phyloP scores from a whole-genome alignment of 2,888 invertebrate genomes.

The Girardia tigrina region DNA sequence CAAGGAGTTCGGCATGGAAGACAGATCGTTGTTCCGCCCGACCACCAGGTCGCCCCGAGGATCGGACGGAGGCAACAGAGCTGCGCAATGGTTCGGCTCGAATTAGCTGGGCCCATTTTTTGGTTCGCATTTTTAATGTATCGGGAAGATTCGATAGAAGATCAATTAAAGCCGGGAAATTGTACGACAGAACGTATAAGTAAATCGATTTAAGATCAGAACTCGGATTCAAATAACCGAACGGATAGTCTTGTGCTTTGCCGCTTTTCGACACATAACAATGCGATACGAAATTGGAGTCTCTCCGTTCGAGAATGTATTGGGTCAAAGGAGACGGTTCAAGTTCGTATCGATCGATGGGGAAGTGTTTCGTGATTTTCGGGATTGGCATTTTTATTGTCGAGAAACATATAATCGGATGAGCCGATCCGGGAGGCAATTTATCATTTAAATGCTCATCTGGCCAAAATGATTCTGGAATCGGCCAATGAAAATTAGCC shows the following conservation, averaged over 20 bases:
- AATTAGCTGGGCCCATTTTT: too few relatives aligned
- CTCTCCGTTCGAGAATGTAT: constrained; percentile 79
- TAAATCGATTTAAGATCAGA: constrained; percentile 83
- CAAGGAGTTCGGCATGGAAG: too few relatives aligned
- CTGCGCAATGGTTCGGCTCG: too few relatives aligned
- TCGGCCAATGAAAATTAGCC: constrained; percentile 76
- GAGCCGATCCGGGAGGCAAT: constrained; percentile 72
- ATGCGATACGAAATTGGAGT: constrained; percentile 88
- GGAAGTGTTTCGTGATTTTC: constrained; percentile 83
- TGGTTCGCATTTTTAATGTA: constrained; percentile 32
- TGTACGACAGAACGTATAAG: constrained; percentile 92
- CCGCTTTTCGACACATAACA: constrained; percentile 79
- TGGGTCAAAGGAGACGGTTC: constrained; percentile 92
- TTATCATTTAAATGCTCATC: constrained; percentile 53
- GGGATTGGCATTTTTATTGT: constrained; percentile 77
- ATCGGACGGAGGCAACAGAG: too few relatives aligned
- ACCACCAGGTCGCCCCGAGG: too few relatives aligned
- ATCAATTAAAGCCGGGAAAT: constrained; percentile 61
- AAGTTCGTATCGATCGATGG: constrained; percentile 95
- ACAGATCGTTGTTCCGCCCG: too few relatives aligned
- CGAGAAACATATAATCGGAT: constrained; percentile 82
- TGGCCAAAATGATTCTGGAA: constrained; percentile 95
- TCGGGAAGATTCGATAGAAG: constrained; percentile 27
- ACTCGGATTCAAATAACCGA: constrained; percentile 90
- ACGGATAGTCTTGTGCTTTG: constrained; percentile 82